These are phyloP conservation scores for Anhinga anhinga DNA, from an alignment of 2,113 vertebrate genomes.

Conservation along the genomic window DNA sequence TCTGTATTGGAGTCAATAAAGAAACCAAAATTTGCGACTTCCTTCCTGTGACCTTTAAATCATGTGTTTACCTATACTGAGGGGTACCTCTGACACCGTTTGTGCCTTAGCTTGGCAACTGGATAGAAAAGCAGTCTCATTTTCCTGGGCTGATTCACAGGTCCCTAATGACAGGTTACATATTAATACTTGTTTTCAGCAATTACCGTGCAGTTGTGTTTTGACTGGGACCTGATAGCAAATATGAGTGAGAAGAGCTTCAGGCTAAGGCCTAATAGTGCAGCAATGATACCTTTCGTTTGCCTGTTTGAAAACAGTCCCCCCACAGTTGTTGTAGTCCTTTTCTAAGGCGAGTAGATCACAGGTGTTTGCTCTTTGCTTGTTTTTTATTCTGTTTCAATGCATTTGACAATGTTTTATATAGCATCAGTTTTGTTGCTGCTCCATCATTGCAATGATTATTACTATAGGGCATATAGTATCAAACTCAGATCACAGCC, in stretches of 20 bases:
- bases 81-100: neutral
- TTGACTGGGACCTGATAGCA: neutral
- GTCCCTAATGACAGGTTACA: neutral
- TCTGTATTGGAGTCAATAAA: neutral
- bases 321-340: neutral
- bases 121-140: neutral
- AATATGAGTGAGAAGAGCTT: neutral
- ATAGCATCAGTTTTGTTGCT: neutral
- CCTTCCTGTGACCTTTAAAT: neutral
- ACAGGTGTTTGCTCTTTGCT: neutral
- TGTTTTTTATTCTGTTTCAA: neutral
- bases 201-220: neutral
- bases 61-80: neutral
- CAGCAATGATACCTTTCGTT: neutral
- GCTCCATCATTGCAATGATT: neutral
- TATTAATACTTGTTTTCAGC: slow-evolving; percentile 8
- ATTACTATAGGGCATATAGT: neutral
- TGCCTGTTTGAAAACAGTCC: neutral
- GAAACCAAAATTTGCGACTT: neutral
- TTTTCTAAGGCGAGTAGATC: neutral
- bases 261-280: neutral
- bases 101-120: neutral
- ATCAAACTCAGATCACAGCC: neutral
- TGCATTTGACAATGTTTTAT: neutral
- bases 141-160: neutral